Evolutionary conservation across 2,888 invertebrate genomes (phyloP), one percentile per base, ranked within the genome.

Genomic region (Synergus laeviventris): DNA sequence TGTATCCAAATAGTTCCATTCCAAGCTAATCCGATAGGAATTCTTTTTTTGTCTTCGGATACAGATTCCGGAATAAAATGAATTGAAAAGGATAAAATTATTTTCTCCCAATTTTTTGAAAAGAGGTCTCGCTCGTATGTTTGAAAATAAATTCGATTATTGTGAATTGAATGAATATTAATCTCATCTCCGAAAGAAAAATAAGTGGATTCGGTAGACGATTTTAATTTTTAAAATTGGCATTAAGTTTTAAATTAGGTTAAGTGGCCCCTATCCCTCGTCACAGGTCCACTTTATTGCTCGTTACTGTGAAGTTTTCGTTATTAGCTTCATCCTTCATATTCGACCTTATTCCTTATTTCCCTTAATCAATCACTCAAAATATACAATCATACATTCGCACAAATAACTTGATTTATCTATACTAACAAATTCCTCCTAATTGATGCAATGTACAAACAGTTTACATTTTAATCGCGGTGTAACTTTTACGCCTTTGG

Each of bases 371-470:
- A 70, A n/a, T 70, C 70, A 70, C 31, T 70, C 49, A 24, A 70
- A 70, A 70, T 70, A n/a, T 36, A 70, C 70, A 31, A 31, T 31
- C 31, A 49, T 21, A 36, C 70, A 70, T 21, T n/a, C 36, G 70
- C 70, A 49, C 70, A 54, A 49, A 70, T 70, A 70, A 70, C 49
- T 36, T 36, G n/a, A 70, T 70, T n/a, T 49, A 45, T 70, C 45
- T 64, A 21, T 54, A 70, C 70, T 70, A 54, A 70, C 70, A 70
- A 70, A 70, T 70, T 70, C 18, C 49, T 70, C 49, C 70, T 70
- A 70, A 49, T 70, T 70, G 70, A 70, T 70, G 70, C 70, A 70
- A 70, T 70, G 70, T 70, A 70, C 70, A 70, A 70, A 70, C 70
- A 70, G 45, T 70, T 70, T n/a, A 70, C 31, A 49, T 49, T 70